A percentile compares a stretch with the other conserved stretches of the same genome.
phyloP scores from a whole-genome alignment of 2,797 vertebrate species.

The Etheostoma nigrum region DNA sequence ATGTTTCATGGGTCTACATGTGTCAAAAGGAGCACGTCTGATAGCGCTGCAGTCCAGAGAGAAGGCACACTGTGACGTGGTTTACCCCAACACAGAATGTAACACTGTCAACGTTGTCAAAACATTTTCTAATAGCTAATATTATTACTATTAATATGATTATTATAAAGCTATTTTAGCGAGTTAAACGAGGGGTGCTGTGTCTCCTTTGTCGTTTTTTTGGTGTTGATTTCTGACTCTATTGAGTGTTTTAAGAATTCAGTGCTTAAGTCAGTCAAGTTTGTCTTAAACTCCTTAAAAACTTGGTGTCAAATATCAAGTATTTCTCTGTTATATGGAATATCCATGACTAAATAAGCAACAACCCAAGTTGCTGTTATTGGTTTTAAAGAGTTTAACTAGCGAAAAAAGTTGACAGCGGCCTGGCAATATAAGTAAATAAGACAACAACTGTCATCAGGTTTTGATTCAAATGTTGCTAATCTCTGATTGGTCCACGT shows the following conservation, averaged over 20 bases:
- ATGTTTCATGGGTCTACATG: slow-evolving; percentile 74
- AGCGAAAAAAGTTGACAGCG: no score
- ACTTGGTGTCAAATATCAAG: not conserved
- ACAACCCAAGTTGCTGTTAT: no score
- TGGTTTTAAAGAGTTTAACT: not conserved
- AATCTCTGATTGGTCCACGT: not conserved
- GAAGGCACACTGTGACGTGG: slow-evolving; percentile 90
- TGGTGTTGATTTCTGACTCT: slow-evolving; percentile 52
- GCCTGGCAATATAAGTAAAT: not conserved
- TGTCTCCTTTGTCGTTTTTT: slow-evolving; percentile 69
- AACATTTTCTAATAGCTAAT: slow-evolving; percentile 87
- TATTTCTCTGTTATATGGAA: not conserved
- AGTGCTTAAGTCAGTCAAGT: not conserved
- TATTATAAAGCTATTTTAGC: slow-evolving; percentile 92
- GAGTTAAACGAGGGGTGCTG: slow-evolving; percentile 76
- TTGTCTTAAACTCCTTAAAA: not conserved
- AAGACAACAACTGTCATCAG: not conserved
- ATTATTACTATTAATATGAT: slow-evolving; percentile 85
- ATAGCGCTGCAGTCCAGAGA: slow-evolving; percentile 80
- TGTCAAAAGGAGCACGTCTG: slow-evolving; percentile 74
- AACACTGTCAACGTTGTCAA: slow-evolving; percentile 87
- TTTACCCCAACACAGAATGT: slow-evolving; percentile 89
- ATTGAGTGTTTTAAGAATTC: not conserved
- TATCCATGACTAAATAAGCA: not conserved
- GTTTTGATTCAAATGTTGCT: not conserved